Evolutionary conservation across 2,888 invertebrate species (phyloP).

Genomic region (Calliopum simillimum): DNA sequence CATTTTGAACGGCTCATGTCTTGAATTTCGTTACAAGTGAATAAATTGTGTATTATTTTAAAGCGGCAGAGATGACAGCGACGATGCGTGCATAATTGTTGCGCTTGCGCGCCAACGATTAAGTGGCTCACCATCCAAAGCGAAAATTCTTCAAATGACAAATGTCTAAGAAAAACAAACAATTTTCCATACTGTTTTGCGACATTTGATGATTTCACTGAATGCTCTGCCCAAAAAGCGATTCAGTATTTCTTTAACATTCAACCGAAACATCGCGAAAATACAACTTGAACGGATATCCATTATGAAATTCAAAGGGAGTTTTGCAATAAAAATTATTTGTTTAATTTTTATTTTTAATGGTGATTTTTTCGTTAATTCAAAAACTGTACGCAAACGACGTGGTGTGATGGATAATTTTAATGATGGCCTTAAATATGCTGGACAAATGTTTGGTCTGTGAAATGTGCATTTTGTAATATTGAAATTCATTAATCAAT

Average conservation of each 20-base stretch:
- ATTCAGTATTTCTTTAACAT: slow-evolving; percentile 11
- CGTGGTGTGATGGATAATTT: slow-evolving; percentile 64
- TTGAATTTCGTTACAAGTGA: too few relatives aligned
- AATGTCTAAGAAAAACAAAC: slow-evolving; percentile 37
- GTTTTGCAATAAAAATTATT: slow-evolving; percentile 23
- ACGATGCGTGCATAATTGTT: slow-evolving; percentile 24
- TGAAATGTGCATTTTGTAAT: background rate
- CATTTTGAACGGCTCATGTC: too few relatives aligned
- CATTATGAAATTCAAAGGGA: slow-evolving; percentile 26
- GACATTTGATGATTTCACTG: slow-evolving; percentile 17
- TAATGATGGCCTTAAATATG: slow-evolving; percentile 61
- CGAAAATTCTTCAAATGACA: slow-evolving; percentile 59
- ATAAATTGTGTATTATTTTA: too few relatives aligned
- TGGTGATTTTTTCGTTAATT: slow-evolving; percentile 19
- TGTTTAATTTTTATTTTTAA: slow-evolving; percentile 23
- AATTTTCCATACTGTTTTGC: background rate
- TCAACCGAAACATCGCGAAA: slow-evolving; percentile 23
- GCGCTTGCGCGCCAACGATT: slow-evolving; percentile 42
- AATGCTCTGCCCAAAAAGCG: background rate
- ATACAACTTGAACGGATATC: slow-evolving; percentile 5
- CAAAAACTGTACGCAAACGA: slow-evolving; percentile 48
- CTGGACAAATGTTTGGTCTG: slow-evolving; percentile 65
- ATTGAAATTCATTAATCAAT: background rate
- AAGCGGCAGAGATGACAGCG: background rate
- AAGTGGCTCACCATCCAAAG: slow-evolving; percentile 50